Conservation (phyloP, 2,888 invertebrate genomes). For the Drosophila melanosoma region DNA sequence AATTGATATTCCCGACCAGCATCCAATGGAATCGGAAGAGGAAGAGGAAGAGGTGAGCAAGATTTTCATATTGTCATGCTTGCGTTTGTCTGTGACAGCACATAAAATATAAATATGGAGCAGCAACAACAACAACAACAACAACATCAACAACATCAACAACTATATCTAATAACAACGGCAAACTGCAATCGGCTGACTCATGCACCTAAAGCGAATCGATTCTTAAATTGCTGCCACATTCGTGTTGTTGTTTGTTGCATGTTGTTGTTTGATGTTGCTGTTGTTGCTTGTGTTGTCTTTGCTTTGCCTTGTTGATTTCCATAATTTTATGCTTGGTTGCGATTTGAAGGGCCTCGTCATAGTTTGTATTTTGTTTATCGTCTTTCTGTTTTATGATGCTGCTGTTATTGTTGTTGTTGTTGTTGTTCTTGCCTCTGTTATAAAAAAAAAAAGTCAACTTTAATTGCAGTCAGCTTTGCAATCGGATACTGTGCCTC, state of each 20-base stretch:
- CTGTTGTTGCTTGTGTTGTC: slow-evolving; percentile 10
- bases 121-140: slow-evolving; percentile 20
- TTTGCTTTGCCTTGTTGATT: slow-evolving; percentile 48
- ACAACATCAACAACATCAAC: slow-evolving; percentile 15
- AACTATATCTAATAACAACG: slow-evolving; percentile 15
- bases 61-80: slow-evolving; percentile 58
- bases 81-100: slow-evolving; percentile 64
- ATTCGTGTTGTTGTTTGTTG: slow-evolving; percentile 25
- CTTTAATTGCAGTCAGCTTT: slow-evolving; percentile 70
- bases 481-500: slow-evolving; percentile 58
- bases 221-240: slow-evolving; percentile 52
- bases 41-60: slow-evolving; percentile 36
- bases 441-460: slow-evolving; percentile 53
- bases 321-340: slow-evolving; percentile 67
- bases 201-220: slow-evolving; percentile 52
- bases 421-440: slow-evolving; percentile 13
- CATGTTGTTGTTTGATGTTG: slow-evolving; percentile 35
- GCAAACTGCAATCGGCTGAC: slow-evolving; percentile 50
- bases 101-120: slow-evolving; percentile 56
- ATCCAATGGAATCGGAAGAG: slow-evolving; percentile 28
- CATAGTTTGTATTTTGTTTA: slow-evolving; percentile 51
- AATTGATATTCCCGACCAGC: slow-evolving; percentile 39
- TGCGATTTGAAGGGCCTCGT: slow-evolving; percentile 69
- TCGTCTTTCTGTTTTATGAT: slow-evolving; percentile 29
- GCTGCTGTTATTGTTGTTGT: slow-evolving; percentile 11